Percentiles rank a stretch among this genome's conserved stretches.
These are phyloP conservation scores for Trichonephila clavata DNA, from an alignment of 1,140 invertebrate species.

Conservation along the genomic window DNA sequence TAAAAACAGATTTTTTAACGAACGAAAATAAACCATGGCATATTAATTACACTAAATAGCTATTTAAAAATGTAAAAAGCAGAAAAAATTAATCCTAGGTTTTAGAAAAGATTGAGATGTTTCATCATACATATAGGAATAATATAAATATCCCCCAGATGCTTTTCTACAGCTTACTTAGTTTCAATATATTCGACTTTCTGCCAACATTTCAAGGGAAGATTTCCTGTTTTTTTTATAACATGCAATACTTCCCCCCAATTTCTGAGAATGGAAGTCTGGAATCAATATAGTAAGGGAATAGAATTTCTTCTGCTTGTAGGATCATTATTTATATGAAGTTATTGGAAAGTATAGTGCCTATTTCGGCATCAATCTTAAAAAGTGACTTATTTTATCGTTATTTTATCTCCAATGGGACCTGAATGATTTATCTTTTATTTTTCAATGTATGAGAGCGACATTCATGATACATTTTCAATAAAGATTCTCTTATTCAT, in stretches of 20 bases:
- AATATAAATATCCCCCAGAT: too few relatives aligned
- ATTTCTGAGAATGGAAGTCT: neutral
- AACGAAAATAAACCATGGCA: too few relatives aligned
- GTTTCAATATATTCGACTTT: neutral
- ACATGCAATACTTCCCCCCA: neutral
- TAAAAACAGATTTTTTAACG: too few relatives aligned
- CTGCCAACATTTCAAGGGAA: neutral
- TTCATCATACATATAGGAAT: too few relatives aligned
- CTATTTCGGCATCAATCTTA: neutral
- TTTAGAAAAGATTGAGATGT: too few relatives aligned
- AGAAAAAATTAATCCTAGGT: too few relatives aligned
- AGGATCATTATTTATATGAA: constrained; percentile 36
- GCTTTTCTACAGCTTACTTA: neutral
- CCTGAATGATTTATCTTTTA: constrained; percentile 26
- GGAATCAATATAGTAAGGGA: neutral
- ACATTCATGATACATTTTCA: neutral
- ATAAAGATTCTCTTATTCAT: neutral
- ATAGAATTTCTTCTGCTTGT: neutral
- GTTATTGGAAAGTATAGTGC: constrained; percentile 24
- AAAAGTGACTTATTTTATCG: neutral
- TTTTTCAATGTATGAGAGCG: neutral
- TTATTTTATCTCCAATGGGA: constrained; percentile 8
- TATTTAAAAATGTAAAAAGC: too few relatives aligned
- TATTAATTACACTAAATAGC: too few relatives aligned
- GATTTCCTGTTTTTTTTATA: neutral